phyloP scores from a whole-genome alignment of 2,797 vertebrate genomes.

The Molossus alvarezi region DNA sequence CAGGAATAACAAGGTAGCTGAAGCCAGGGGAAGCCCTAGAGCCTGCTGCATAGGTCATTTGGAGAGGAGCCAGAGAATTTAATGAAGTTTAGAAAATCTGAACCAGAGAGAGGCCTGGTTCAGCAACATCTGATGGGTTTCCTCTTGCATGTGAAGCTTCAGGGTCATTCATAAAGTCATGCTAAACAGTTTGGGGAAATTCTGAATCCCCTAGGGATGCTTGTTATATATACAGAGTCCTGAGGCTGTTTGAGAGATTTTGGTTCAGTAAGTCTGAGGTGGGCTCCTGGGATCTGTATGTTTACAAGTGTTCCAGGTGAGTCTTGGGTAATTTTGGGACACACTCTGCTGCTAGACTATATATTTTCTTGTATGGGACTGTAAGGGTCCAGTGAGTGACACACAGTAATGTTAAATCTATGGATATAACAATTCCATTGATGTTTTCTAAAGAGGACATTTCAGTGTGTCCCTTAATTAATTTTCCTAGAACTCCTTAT shows the following conservation, averaged over 20 bases:
- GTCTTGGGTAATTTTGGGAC: conserved; percentile 34
- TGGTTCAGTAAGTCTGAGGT: neutral
- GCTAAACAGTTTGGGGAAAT: neutral
- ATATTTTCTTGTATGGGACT: neutral
- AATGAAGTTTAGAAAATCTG: conserved; percentile 48
- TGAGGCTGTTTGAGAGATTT: neutral
- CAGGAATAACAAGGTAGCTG: neutral
- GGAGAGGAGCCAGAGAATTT: conserved; percentile 5
- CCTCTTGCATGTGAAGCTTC: neutral
- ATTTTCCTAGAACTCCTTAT: conserved; percentile 61
- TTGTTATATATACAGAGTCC: neutral
- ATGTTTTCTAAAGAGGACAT: conserved; percentile 55
- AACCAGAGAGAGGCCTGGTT: neutral
- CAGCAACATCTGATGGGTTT: neutral
- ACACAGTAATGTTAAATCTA: neutral
- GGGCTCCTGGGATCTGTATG: conserved; percentile 4
- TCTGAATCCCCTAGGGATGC: neutral
- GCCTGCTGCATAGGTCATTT: neutral
- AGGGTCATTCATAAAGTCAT: conserved; percentile 37
- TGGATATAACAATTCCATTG: conserved; percentile 1
- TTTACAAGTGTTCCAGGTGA: neutral
- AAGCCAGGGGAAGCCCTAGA: neutral
- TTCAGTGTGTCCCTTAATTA: conserved; percentile 16
- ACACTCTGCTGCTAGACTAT: neutral
- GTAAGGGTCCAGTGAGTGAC: neutral